These are phyloP conservation scores for Atrina japonica DNA, from an alignment of 2,888 invertebrate species.

Conservation along the genomic window DNA sequence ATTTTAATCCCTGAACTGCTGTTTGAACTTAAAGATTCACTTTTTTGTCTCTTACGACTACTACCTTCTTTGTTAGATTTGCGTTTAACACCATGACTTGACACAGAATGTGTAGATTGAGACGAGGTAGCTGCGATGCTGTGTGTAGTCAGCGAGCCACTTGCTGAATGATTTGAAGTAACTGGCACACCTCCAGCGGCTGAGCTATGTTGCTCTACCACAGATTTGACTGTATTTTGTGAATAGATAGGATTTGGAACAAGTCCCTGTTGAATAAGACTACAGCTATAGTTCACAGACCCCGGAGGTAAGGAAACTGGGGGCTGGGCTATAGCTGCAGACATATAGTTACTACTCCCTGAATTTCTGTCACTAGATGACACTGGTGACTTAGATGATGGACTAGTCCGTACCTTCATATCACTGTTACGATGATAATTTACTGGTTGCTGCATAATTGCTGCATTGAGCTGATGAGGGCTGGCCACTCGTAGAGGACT, in stretches of 20 bases:
- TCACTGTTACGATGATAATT: slow-evolving; percentile 67
- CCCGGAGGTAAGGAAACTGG: slow-evolving; percentile 71
- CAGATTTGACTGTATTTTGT: slow-evolving; percentile 52
- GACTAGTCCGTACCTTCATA: slow-evolving; percentile 52
- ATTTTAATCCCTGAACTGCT: slow-evolving; percentile 56
- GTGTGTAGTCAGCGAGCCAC: slow-evolving; percentile 56
- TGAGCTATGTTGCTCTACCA: slow-evolving; percentile 49
- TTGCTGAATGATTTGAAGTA: slow-evolving; percentile 31
- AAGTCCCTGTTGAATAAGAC: slow-evolving; percentile 80
- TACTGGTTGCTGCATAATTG: slow-evolving; percentile 72
- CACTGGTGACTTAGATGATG: slow-evolving; percentile 27
- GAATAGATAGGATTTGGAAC: slow-evolving; percentile 81
- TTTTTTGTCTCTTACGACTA: slow-evolving; percentile 62
- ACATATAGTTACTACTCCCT: slow-evolving; percentile 42
- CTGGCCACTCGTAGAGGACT: slow-evolving; percentile 73
- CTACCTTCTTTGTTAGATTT: slow-evolving; percentile 62
- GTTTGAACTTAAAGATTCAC: slow-evolving; percentile 46
- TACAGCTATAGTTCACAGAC: slow-evolving; percentile 68
- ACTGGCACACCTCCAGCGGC: background rate
- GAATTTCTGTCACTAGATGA: slow-evolving; percentile 39
- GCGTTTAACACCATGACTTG: slow-evolving; percentile 59
- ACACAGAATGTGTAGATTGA: slow-evolving; percentile 28
- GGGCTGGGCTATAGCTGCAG: slow-evolving; percentile 69
- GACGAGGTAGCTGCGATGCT: slow-evolving; percentile 41
- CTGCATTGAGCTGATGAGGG: slow-evolving; percentile 69